phyloP scores from a whole-genome alignment of 2,888 invertebrate genomes.

The Myopa tessellatipennis region DNA sequence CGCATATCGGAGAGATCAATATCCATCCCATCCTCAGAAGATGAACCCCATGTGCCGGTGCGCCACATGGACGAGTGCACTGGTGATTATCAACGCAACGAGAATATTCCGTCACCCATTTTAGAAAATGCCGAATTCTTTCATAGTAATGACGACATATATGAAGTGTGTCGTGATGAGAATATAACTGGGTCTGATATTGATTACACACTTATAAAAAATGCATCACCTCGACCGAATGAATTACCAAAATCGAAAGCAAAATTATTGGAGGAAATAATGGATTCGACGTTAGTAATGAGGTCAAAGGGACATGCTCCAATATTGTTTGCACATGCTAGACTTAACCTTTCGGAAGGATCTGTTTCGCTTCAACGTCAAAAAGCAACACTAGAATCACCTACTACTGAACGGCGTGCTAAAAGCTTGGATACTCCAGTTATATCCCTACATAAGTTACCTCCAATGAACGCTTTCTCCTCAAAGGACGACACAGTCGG shows the following conservation, averaged over 20 bases:
- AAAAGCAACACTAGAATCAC: conserved; percentile 80
- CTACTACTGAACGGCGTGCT: conserved; percentile 79
- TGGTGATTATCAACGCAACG: conserved; percentile 73
- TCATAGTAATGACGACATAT: conserved; percentile 72
- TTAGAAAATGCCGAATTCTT: conserved; percentile 74
- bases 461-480: conserved; percentile 86
- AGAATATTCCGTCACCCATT: conserved; percentile 75
- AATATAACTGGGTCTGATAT: conserved; percentile 73
- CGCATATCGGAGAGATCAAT: conserved; percentile 80
- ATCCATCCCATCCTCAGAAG: conserved; percentile 81
- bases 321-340: conserved; percentile 81
- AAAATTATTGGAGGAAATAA: conserved; percentile 75
- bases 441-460: conserved; percentile 81
- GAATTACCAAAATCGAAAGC: conserved; percentile 65
- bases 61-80: conserved; percentile 72
- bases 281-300: conserved; percentile 75
- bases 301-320: conserved; percentile 82
- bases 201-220: conserved; percentile 68
- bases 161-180: conserved; percentile 63
- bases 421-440: conserved; percentile 88
- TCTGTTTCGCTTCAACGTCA: conserved; percentile 82
- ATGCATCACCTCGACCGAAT: conserved; percentile 49
- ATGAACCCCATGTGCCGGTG: conserved; percentile 74
- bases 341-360: conserved; percentile 85
- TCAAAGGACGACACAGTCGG: conserved; percentile 90